phyloP scores from a whole-genome alignment of 2,113 vertebrate genomes.

The Lophotis ruficrista region DNA sequence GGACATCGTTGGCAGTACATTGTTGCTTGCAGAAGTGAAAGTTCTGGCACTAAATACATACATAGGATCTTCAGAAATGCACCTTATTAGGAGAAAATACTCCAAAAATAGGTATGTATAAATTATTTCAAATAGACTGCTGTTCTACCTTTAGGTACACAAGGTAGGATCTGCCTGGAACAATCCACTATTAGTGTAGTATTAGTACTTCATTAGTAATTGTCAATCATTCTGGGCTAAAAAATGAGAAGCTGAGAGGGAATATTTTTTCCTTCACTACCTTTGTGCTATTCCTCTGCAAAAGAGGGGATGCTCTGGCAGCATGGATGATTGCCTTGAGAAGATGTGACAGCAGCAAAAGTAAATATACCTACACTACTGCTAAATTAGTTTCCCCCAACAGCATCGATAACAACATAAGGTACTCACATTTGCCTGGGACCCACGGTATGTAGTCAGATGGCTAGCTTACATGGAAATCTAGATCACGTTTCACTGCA shows the following conservation, averaged over 20 bases:
- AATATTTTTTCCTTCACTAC: neutral
- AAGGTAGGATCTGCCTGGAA: neutral
- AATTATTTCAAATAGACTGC: neutral
- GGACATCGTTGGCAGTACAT: neutral
- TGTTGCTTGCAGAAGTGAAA: neutral
- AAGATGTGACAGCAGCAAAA: neutral
- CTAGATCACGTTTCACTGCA: neutral
- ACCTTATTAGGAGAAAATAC: neutral
- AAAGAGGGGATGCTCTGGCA: neutral
- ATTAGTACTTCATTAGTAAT: neutral
- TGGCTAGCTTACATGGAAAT: neutral
- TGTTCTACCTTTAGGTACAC: neutral
- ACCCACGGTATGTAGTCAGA: neutral
- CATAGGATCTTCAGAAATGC: neutral
- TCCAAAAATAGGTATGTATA: neutral
- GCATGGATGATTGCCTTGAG: neutral
- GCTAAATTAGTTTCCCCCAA: neutral
- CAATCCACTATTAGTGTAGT: neutral
- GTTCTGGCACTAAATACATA: neutral
- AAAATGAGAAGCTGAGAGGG: neutral
- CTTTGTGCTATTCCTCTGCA: neutral
- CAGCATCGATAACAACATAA: neutral
- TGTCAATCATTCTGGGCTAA: neutral
- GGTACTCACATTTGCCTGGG: neutral
- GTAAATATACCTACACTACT: neutral